Percentiles rank a stretch among this genome's conserved stretches.
Evolutionary conservation across 2,888 invertebrate genomes (phyloP).

Genomic region (Meandrusa payeni): DNA sequence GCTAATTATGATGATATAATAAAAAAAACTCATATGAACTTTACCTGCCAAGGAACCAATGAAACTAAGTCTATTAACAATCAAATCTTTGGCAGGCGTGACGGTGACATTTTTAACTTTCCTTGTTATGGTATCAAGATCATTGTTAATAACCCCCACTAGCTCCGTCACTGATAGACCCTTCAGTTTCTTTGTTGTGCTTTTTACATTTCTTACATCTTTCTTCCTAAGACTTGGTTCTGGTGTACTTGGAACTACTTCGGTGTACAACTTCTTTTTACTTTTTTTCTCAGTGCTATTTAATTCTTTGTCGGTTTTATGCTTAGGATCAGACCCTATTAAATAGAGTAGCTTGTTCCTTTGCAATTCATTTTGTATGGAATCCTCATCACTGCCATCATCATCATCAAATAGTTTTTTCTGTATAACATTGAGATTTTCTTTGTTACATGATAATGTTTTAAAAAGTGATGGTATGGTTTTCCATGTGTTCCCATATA

Average conservation of each 20-base stretch:
- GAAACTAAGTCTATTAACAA: constrained; percentile 62
- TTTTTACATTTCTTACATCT: constrained; percentile 42
- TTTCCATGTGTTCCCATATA: constrained; percentile 81
- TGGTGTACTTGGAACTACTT: constrained; percentile 55
- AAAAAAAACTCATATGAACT: too few species aligned
- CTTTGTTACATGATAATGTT: constrained; percentile 46
- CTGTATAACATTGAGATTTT: constrained; percentile 46
- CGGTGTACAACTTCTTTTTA: constrained; percentile 65
- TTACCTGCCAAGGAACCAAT: constrained; percentile 80
- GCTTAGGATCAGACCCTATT: constrained; percentile 57
- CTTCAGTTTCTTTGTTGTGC: constrained; percentile 56
- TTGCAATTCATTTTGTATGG: constrained; percentile 48
- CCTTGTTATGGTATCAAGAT: constrained; percentile 40
- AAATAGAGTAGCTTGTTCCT: constrained; percentile 55
- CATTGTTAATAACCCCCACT: constrained; percentile 50
- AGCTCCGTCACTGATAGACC: constrained; percentile 62
- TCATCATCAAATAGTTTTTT: constrained; percentile 62
- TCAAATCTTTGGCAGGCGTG: constrained; percentile 36
- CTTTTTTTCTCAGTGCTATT: constrained; percentile 50
- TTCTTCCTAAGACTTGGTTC: constrained; percentile 45
- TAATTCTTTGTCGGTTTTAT: constrained; percentile 35
- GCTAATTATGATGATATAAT: too few species aligned
- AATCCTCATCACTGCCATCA: constrained; percentile 61
- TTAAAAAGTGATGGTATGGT: constrained; percentile 69
- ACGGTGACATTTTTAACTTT: constrained; percentile 45